Conservation (phyloP, 2,797 vertebrate species). For the Hydrophis major region DNA sequence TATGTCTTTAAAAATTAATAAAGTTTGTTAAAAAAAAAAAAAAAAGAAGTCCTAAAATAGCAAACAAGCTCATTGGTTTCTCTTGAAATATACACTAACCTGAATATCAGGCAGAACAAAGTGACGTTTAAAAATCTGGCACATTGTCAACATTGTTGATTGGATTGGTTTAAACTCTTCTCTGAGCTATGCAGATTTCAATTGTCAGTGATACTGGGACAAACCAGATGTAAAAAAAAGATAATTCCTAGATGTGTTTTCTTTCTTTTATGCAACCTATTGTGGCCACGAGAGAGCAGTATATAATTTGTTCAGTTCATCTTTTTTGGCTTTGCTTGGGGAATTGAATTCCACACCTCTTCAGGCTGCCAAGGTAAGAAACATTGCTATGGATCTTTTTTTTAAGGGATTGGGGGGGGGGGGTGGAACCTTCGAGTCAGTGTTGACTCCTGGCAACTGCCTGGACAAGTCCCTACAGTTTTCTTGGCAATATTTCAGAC, state of each 20-base stretch:
- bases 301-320: neutral
- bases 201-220: neutral
- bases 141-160: neutral
- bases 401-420: neutral
- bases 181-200: neutral
- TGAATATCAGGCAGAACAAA: neutral
- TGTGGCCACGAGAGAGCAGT: neutral
- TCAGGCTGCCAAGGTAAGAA: neutral
- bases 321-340: neutral
- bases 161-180: neutral
- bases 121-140: neutral
- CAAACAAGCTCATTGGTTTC: neutral
- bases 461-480: neutral
- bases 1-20: too few species aligned
- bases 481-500: neutral
- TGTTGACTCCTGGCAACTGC: neutral
- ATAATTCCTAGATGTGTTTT: too few species aligned
- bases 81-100: neutral
- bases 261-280: neutral
- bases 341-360: neutral
- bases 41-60: neutral
- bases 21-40: too few species aligned
- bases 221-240: neutral
- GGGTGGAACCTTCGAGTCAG: neutral
- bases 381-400: neutral